Evolutionary conservation across 1,140 invertebrate species (phyloP).

Genomic region (Holotrichia oblita): DNA sequence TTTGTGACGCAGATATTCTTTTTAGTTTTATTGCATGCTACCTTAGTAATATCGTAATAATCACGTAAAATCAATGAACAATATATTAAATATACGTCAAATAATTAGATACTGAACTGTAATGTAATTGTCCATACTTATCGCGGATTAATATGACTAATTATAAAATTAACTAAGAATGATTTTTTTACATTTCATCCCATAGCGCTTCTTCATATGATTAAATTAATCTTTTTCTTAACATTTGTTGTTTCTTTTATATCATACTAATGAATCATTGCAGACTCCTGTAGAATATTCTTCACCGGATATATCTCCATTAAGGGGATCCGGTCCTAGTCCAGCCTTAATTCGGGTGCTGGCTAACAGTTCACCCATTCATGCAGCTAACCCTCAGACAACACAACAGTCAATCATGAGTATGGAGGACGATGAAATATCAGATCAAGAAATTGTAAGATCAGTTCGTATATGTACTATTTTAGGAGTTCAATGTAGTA

Average conservation of each 20-base stretch:
- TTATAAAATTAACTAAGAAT: slow-evolving; percentile 32
- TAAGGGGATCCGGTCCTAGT: slow-evolving; percentile 50
- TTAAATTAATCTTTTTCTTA: slow-evolving; percentile 2
- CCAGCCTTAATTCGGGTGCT: slow-evolving; percentile 44
- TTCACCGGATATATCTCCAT: slow-evolving; percentile 56
- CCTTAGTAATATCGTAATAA: too few relatives aligned
- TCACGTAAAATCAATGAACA: too few relatives aligned
- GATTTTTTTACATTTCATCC: slow-evolving; percentile 19
- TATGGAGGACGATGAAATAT: slow-evolving; percentile 94
- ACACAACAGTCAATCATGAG: slow-evolving; percentile 85
- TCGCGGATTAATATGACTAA: too few relatives aligned
- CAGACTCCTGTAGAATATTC: slow-evolving; percentile 38
- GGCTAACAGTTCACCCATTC: slow-evolving; percentile 56
- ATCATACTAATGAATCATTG: slow-evolving; percentile 32
- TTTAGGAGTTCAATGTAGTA: slow-evolving; percentile 23
- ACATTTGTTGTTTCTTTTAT: slow-evolving; percentile 14
- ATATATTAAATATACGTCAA: too few relatives aligned
- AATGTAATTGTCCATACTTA: too few relatives aligned
- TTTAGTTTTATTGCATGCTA: too few relatives aligned
- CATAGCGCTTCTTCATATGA: not conserved
- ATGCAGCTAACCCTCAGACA: slow-evolving; percentile 55
- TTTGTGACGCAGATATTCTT: too few relatives aligned
- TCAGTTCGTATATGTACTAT: not conserved
- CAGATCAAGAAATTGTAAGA: slow-evolving; percentile 79
- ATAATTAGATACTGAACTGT: too few relatives aligned